phyloP scores from a whole-genome alignment of 1,140 invertebrate genomes.

The Platorchestia sp. region DNA sequence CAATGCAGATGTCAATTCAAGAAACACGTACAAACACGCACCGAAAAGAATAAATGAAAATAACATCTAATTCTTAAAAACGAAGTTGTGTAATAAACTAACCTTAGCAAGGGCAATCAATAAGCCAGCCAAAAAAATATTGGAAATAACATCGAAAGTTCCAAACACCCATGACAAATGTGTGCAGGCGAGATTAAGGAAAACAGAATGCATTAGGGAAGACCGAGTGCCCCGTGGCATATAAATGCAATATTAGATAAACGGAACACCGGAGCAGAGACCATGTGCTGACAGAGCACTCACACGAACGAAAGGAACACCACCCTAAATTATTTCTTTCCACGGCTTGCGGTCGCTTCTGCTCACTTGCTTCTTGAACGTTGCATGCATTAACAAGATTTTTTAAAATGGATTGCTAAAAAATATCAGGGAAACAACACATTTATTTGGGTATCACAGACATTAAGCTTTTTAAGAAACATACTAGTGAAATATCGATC shows the following conservation, averaged over 20 bases:
- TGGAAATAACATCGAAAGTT: background rate
- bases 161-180: background rate
- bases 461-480: background rate
- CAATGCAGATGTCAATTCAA: background rate
- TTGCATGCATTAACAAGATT: background rate
- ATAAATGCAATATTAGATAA: background rate
- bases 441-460: background rate
- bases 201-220: background rate
- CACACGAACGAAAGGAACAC: too few relatives aligned
- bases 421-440: background rate
- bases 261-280: background rate
- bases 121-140: background rate
- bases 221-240: background rate
- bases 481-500: background rate
- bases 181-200: background rate
- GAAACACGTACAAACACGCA: background rate
- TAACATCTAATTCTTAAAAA: background rate
- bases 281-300: background rate
- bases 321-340: background rate
- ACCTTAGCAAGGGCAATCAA: background rate
- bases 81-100: background rate
- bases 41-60: background rate
- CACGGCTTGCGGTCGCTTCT: background rate
- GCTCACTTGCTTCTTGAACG: background rate
- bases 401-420: background rate